Base-by-base conservation (phyloP, 2,113 vertebrate genomes). In the Catharus minimus region DNA sequence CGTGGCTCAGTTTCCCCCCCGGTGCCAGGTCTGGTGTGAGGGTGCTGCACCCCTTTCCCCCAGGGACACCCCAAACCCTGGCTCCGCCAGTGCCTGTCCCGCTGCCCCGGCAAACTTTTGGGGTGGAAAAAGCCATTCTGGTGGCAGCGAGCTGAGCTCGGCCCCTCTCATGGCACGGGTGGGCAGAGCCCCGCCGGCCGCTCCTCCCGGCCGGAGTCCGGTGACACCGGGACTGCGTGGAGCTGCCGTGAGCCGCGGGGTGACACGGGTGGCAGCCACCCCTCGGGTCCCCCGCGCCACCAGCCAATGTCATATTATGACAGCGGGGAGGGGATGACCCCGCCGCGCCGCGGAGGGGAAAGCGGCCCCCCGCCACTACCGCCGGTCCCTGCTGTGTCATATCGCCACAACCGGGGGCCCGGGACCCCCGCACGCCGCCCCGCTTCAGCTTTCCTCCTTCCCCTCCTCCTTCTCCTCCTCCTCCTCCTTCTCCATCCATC, bases 251-350 rank as follows among this genome's bases (percentile, higher is more conserved):
- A 43, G 62, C 77, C 57, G 24, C 7, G 46, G 41, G 53, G 36
- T n/a, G 82, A 36, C 81, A 5, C 81, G 19, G 57, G 53, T 47
- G 91, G 60, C 80, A 57, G 57, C 53, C 53, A 2, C 68, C 74
- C 21, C 39, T n/a, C 71, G 62, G 32, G 64, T 16, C 49, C 78
- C 72, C 77, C 28, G 55, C 85, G 24, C 76, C 56, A 13, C 39
- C 86, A 69, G 57, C 73, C 77, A 24, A 62, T 92, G 93, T 92
- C 93, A 90, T 94, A 94, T 80, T 93, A 91, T 93, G 84, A 88
- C 93, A 85, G 75, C 64, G 47, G 74, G 62, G 79, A 71, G 56
- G 56, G 55, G 61, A 76, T 44, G 86, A 60, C 81, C 58, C 65
- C 30, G 64, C 57, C 52, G 52, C 82, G 36, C 64, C n/a, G 62